Evolutionary conservation across 2,888 invertebrate species (phyloP).

Genomic region (Cataglyphis livida): DNA sequence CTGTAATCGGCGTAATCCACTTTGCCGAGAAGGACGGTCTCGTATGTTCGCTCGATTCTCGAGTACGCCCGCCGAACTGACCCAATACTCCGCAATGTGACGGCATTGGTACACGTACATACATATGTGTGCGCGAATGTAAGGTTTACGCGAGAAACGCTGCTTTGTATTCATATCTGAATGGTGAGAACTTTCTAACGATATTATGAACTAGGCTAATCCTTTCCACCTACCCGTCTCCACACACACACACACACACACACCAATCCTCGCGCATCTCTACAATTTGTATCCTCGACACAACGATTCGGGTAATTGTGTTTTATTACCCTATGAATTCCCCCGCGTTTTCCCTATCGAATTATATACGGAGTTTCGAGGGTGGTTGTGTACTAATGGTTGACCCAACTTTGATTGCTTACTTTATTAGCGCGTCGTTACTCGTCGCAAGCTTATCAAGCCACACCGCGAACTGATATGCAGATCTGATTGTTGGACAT

Average conservation of each 20-base stretch:
- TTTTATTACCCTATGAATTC: constrained; percentile 69
- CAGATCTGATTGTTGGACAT: constrained; percentile 1
- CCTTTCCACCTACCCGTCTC: constrained; percentile 57
- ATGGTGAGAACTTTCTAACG: constrained; percentile 70
- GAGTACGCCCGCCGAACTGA: constrained; percentile 56
- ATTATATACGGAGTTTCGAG: constrained; percentile 19
- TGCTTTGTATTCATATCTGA: constrained; percentile 71
- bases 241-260: not conserved
- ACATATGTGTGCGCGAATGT: constrained; percentile 17
- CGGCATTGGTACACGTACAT: not conserved
- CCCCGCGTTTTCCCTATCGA: constrained; percentile 29
- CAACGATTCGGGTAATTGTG: constrained; percentile 74
- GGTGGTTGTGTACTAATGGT: constrained; percentile 25
- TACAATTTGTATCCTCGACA: constrained; percentile 31
- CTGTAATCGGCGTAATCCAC: constrained; percentile 74
- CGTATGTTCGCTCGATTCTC: constrained; percentile 56
- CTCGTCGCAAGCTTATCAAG: constrained; percentile 1
- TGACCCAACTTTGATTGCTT: constrained; percentile 47
- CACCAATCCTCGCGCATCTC: constrained; percentile 19
- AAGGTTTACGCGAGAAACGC: constrained; percentile 40
- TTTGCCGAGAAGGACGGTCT: constrained; percentile 60
- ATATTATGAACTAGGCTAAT: constrained; percentile 78
- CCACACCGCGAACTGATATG: not conserved
- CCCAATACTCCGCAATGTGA: constrained; percentile 48
- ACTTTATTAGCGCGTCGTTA: constrained; percentile 28